phyloP scores from a whole-genome alignment of 2,113 vertebrate genomes.

The Ahaetulla prasina region DNA sequence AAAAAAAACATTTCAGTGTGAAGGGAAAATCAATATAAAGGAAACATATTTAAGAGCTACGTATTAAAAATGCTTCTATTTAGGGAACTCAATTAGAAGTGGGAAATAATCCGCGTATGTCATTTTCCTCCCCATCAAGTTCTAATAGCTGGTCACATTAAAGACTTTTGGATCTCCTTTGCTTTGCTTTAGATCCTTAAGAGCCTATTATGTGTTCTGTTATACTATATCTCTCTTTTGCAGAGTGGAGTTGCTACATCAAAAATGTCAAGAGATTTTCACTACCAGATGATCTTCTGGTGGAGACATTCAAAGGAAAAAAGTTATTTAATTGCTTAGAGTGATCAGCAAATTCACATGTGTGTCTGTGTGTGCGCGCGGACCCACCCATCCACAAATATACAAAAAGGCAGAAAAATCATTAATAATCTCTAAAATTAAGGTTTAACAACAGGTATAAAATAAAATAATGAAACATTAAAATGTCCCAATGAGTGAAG shows the following conservation, averaged over 20 bases:
- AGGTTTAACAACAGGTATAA: not conserved
- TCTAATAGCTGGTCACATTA: conserved; percentile 52
- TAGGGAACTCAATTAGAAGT: conserved; percentile 38
- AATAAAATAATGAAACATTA: not conserved
- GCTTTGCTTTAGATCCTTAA: conserved; percentile 1
- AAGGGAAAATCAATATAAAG: conserved; percentile 19
- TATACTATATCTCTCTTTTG: not conserved
- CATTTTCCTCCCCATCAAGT: conserved; percentile 45
- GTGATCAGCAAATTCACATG: not conserved
- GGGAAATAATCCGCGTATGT: conserved; percentile 39
- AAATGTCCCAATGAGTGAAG: not conserved
- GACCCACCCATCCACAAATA: no score
- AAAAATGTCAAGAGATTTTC: not conserved
- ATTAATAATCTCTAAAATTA: not conserved
- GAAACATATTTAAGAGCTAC: conserved; percentile 39
- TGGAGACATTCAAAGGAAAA: not conserved
- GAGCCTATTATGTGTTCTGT: not conserved
- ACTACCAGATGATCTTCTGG: not conserved
- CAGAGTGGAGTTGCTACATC: conserved; percentile 7
- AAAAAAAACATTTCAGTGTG: conserved; percentile 3
- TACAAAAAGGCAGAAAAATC: not conserved
- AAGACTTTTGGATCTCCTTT: conserved; percentile 37
- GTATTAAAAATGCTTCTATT: conserved; percentile 45
- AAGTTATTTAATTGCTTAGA: not conserved
- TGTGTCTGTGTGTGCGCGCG: no score